Evolutionary conservation across 2,113 vertebrate genomes (phyloP), one percentile per base, ranked within the genome.

Genomic region (Taxidea taxus): DNA sequence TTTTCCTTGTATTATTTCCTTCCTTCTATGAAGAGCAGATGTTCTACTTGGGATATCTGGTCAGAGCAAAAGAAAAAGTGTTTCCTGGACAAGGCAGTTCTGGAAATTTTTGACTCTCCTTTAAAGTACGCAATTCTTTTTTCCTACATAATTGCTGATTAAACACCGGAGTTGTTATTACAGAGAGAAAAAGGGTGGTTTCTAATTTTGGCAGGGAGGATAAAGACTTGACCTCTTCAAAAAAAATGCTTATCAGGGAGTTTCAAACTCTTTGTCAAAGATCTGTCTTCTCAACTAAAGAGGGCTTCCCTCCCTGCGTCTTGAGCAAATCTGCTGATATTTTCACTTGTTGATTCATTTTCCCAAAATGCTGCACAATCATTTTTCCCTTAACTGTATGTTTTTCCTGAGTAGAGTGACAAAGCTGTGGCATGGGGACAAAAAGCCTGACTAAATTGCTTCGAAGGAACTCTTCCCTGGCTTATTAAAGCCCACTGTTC

Each of bases 1-100:
- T 83, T 90, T 94, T 75, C 87, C 91, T 93, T 89, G n/a, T 75
- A 94, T 98, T 85, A 96, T 97, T 98, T 98, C 96, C 97, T 98
- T 97, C 97, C 97, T 56, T 74, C 91, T 81, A 95, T 84, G 97
- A 97, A 98, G 89, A 98, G 97, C 97, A 98, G 97, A 97, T 93
- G 77, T 95, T 93, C 96, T 91, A 84, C 42, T 97, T 72, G 14
- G 83, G 77, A 29, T 87, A 4, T 97, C 85, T 87, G 75, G 94
- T 94, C 64, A 95, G 96, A 97, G 95, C 68, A 91, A 96, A 77
- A 93, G 64, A 97, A 87, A 78, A 94, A 82, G 54, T 9, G 95
- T 51, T 98, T 87, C 95, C 27, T 78, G 56, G 0, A 0, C 39
- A 42, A 89, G 81, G 37, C n/a, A 56, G 89, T 82, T 83, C 97